A percentile compares a stretch with the other conserved stretches of the same genome.
Evolutionary conservation across 2,797 vertebrate species (phyloP).

Genomic region (Gambusia yucatana): DNA sequence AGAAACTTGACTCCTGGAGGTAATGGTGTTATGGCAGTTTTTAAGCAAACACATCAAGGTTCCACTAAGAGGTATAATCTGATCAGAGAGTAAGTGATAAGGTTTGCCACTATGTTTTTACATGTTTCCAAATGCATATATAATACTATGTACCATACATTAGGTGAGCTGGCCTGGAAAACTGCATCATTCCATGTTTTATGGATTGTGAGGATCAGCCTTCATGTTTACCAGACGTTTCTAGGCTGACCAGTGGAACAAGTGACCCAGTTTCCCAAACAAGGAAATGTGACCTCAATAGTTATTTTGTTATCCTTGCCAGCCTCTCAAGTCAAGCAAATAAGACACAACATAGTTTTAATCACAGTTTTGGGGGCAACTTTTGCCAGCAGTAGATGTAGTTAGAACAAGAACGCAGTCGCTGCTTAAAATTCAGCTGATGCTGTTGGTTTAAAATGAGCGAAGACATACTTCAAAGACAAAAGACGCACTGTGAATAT

Average conservation of each 20-base stretch:
- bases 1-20: slow-evolving; percentile 63
- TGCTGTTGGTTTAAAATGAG: slow-evolving; percentile 2
- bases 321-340: slow-evolving; percentile 57
- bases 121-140: slow-evolving; percentile 11
- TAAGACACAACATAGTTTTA: slow-evolving; percentile 29
- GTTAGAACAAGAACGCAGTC: background rate
- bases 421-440: slow-evolving; percentile 34
- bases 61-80: slow-evolving; percentile 20
- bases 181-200: background rate
- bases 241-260: slow-evolving; percentile 53
- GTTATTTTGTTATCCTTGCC: slow-evolving; percentile 62
- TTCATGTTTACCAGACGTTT: slow-evolving; percentile 50
- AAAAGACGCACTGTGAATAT: slow-evolving; percentile 11
- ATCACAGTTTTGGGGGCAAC: slow-evolving; percentile 4
- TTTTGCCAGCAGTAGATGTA: slow-evolving; percentile 16
- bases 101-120: background rate
- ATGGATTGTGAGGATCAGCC: slow-evolving; percentile 14
- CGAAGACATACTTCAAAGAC: slow-evolving; percentile 11
- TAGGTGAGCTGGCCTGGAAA: background rate
- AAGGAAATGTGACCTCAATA: slow-evolving; percentile 72
- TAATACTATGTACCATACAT: background rate
- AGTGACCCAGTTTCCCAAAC: slow-evolving; percentile 74
- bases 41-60: slow-evolving; percentile 61
- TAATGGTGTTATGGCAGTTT: slow-evolving; percentile 51
- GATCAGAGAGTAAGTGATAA: slow-evolving; percentile 15